phyloP scores from a whole-genome alignment of 2,797 vertebrate species.

The Rhodeus uyekii region DNA sequence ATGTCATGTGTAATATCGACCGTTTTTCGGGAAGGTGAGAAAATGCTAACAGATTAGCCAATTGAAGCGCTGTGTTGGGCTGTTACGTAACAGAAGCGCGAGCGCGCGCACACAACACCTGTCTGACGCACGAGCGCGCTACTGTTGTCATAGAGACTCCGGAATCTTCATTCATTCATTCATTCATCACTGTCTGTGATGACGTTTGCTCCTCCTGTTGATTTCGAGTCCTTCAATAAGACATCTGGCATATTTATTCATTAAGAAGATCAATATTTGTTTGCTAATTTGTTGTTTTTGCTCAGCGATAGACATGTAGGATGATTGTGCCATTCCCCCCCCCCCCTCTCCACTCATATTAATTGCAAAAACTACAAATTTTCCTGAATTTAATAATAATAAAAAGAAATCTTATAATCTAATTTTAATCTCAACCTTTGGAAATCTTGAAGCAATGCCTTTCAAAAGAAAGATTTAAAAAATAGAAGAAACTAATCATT shows the following conservation, averaged over 20 bases:
- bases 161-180: slow-evolving; percentile 28
- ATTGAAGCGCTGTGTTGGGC: background rate
- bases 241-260: background rate
- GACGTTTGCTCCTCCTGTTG: background rate
- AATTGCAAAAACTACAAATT: too few species aligned
- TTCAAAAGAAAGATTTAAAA: too few species aligned
- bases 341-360: too few species aligned
- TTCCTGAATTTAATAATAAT: too few species aligned
- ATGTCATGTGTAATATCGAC: slow-evolving; percentile 2
- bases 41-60: slow-evolving; percentile 4
- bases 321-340: too few species aligned
- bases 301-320: background rate
- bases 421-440: too few species aligned
- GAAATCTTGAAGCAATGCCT: too few species aligned
- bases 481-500: too few species aligned
- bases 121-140: slow-evolving; percentile 3
- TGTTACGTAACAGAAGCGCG: slow-evolving; percentile 32
- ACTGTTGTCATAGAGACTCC: slow-evolving; percentile 37
- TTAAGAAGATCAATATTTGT: background rate
- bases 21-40: background rate
- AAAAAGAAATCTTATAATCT: too few species aligned
- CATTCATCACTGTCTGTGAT: slow-evolving; percentile 13
- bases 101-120: slow-evolving; percentile 3
- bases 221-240: background rate
- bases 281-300: background rate